phyloP scores from a whole-genome alignment of 2,797 vertebrate genomes.

The Helostoma temminkii region DNA sequence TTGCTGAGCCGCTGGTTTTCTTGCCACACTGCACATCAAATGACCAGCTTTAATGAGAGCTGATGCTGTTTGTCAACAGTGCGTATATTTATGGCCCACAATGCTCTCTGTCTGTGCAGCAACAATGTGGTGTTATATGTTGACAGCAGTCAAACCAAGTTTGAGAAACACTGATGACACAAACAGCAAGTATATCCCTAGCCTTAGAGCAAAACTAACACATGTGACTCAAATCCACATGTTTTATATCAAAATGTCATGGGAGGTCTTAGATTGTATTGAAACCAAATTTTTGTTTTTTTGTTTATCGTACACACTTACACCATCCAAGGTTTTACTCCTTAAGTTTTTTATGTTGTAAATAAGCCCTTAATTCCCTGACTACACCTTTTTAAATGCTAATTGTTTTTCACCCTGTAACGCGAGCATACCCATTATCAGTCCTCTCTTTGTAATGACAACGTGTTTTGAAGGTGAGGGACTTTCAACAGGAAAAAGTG shows the following conservation, averaged over 20 bases:
- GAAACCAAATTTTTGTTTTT: neutral
- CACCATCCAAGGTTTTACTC: constrained; percentile 5
- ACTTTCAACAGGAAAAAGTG: constrained; percentile 67
- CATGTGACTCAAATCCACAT: neutral
- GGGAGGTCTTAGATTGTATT: neutral
- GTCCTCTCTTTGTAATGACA: constrained; percentile 58
- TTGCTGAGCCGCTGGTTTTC: constrained; percentile 53
- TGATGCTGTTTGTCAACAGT: constrained; percentile 58
- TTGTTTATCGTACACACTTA: neutral
- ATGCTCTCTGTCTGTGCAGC: constrained; percentile 41
- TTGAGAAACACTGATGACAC: constrained; percentile 1
- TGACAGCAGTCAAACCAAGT: constrained; percentile 12
- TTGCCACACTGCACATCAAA: constrained; percentile 46
- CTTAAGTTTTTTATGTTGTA: neutral
- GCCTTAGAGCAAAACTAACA: too few species aligned
- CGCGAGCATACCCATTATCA: constrained; percentile 10
- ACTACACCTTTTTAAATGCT: constrained; percentile 48
- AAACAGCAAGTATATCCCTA: too few species aligned
- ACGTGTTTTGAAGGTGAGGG: constrained; percentile 37
- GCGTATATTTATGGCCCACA: constrained; percentile 58
- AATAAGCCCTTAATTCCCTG: constrained; percentile 12
- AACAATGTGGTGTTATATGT: constrained; percentile 39
- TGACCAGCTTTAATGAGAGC: constrained; percentile 64
- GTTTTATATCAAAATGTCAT: neutral
- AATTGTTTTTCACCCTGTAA: constrained; percentile 44